Evolutionary conservation across 2,113 vertebrate species (phyloP), one percentile per base, ranked within the genome.

Genomic region (Sigmodon hispidus): DNA sequence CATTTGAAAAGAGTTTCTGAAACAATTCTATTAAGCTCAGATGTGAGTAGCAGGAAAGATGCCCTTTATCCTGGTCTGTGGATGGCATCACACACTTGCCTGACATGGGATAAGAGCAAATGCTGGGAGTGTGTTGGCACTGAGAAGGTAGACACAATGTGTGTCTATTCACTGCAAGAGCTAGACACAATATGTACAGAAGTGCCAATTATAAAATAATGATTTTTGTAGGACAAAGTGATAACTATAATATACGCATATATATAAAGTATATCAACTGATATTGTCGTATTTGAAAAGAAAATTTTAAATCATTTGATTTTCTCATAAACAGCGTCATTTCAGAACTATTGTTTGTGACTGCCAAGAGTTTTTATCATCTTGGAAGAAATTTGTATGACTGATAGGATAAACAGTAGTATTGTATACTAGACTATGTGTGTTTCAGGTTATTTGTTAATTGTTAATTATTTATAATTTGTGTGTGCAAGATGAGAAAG

Each of bases 1-100:
- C 52, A 31, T 93, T 48, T 72, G 73, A 91, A 22, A 43, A n/a
- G n/a, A n/a, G n/a, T n/a, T n/a, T n/a, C n/a, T 73, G 87, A 93
- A 91, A 79, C 10, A 52, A 9, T 50, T 91, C 87, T 94, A 59
- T 22, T 48, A 90, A 92, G 70, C 94, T 73, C 29, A 75, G 31
- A 50, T 70, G 70, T 73, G 90, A 81, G 45, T 31, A 24, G 29
- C 34, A 89, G 43, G 1, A 61, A 48, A 69, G 15, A 55, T 22
- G 21, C 12, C 67, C 40, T 48, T 79, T 34, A 34, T 17, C 26
- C 29, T 76, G 65, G 69, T 57, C 40, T 63, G 52, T 7, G 22
- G 48, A 43, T n/a, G 48, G 24, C 19, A 36, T 80, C 12, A 12
- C 52, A 61, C 5, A 22, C 0, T 31, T 1, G 21, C 12, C 2